Evolutionary conservation across 2,888 invertebrate genomes (phyloP), one percentile per base, ranked within the genome.

Genomic region (Pammene fasciana): DNA sequence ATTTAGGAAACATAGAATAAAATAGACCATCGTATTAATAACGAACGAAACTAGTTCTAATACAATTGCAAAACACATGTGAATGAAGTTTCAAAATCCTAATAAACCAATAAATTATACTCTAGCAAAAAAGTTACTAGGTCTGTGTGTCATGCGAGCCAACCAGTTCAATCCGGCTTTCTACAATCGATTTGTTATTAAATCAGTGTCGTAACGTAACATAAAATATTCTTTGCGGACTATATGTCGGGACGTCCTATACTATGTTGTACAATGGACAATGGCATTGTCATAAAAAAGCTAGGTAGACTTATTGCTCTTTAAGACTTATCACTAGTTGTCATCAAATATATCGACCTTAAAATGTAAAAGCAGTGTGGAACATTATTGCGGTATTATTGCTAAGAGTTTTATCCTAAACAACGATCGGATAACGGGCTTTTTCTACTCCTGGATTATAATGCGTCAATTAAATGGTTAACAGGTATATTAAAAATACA

Each of bases 101-200:
- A 54, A 50, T 54, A 70, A 60, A 41, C 48, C 62, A 71, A 61
- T 62, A 62, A 65, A 70, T 57, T 72, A 70, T 65, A 67, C 41
- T 45, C 52, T 55, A 65, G 65, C 59, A 71, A 70, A 73, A 68
- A 72, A 74, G 65, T 48, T 66, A 67, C 68, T 68, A 65, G 74
- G 73, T 73, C 70, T 75, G 70, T 73, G 59, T 74, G 75, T 72
- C 74, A 71, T 62, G 62, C 71, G 60, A 52, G 18, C 18, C 68
- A 74, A 73, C 74, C 68, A 65, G 72, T 72, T 65, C 60, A 52
- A 43, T 61, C 34, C 46, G 59, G 62, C 71, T 72, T 75, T 73
- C 74, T 68, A 72, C 74, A 74, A 75, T 67, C 54, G 68, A 68
- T 72, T 65, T 67, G 61, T 68, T 62, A 71, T 65, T 65, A 65